Percentiles rank a stretch among this genome's conserved stretches.
These are phyloP conservation scores for Drosophila fulvimacula DNA, from an alignment of 2,888 invertebrate genomes.

Conservation along the genomic window DNA sequence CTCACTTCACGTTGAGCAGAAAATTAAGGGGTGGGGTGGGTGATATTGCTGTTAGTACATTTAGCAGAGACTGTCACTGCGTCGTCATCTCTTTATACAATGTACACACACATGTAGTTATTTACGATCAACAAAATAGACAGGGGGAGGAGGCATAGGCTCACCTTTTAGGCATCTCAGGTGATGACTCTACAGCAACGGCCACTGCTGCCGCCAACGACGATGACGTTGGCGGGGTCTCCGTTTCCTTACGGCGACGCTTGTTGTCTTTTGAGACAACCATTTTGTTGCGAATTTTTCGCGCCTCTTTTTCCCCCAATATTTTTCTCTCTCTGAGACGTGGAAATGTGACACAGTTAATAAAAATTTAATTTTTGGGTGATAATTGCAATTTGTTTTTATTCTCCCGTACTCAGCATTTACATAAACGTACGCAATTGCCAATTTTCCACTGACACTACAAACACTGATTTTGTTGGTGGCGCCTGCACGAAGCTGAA, in stretches of 20 bases:
- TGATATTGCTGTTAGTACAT: slow-evolving; percentile 22
- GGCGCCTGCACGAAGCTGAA: slow-evolving; percentile 70
- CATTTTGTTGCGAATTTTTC: slow-evolving; percentile 82
- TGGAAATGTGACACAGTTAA: slow-evolving; percentile 40
- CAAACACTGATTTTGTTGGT: slow-evolving; percentile 77
- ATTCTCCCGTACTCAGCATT: slow-evolving; percentile 43
- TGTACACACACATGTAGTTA: slow-evolving; percentile 33
- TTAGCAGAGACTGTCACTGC: slow-evolving; percentile 29
- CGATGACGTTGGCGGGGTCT: slow-evolving; percentile 78
- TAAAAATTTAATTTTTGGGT: slow-evolving; percentile 24
- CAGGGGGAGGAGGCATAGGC: slow-evolving; percentile 33
- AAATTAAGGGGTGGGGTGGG: slow-evolving; percentile 8
- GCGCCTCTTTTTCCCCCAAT: slow-evolving; percentile 73
- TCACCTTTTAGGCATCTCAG: slow-evolving; percentile 85
- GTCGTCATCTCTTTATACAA: slow-evolving; percentile 55
- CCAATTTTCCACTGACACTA: slow-evolving; percentile 77
- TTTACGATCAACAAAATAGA: slow-evolving; percentile 42
- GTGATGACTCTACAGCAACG: slow-evolving; percentile 83
- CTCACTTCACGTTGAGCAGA: slow-evolving; percentile 24
- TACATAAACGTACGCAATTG: slow-evolving; percentile 68
- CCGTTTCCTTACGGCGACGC: slow-evolving; percentile 83
- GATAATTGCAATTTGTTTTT: slow-evolving; percentile 61
- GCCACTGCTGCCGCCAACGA: slow-evolving; percentile 55
- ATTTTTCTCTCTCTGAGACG: slow-evolving; percentile 33
- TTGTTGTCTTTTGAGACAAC: slow-evolving; percentile 85